Conservation (phyloP, 1,140 invertebrate genomes). For the Panulirus ornatus region DNA sequence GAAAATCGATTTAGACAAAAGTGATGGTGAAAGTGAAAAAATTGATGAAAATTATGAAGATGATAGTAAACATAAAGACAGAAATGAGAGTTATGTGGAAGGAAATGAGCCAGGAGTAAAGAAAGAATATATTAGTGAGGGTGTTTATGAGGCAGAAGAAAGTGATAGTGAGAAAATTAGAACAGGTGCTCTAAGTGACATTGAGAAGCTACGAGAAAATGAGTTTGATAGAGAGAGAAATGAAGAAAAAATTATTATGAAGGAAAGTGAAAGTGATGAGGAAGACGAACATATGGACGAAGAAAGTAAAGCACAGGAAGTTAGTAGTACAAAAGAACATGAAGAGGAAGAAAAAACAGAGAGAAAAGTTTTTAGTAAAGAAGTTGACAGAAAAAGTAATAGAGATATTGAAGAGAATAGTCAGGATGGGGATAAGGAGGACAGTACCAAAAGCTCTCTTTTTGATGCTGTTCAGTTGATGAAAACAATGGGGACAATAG, state of each 20-base stretch:
- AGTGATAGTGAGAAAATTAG: slow-evolving; percentile 14
- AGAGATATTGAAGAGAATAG: background rate
- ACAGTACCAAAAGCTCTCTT: slow-evolving; percentile 42
- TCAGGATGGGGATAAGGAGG: slow-evolving; percentile 26
- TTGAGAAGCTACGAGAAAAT: background rate
- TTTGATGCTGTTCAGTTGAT: slow-evolving; percentile 70
- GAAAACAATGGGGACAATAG: slow-evolving; percentile 68
- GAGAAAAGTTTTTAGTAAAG: background rate
- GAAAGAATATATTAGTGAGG: background rate
- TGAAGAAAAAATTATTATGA: background rate
- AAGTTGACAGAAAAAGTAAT: slow-evolving; percentile 2
- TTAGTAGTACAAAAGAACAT: background rate
- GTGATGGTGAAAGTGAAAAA: slow-evolving; percentile 55
- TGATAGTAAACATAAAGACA: slow-evolving; percentile 58
- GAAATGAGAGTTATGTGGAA: slow-evolving; percentile 2
- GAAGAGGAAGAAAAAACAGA: background rate
- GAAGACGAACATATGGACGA: background rate
- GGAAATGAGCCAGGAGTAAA: slow-evolving; percentile 15
- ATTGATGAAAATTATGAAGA: slow-evolving; percentile 61
- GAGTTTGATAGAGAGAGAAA: background rate
- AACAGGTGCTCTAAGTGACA: slow-evolving; percentile 44
- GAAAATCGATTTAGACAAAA: slow-evolving; percentile 46
- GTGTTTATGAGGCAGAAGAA: slow-evolving; percentile 5
- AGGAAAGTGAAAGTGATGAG: background rate
- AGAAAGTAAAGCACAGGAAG: background rate